These are phyloP conservation scores for Dysmachus trigonus DNA, from an alignment of 2,888 invertebrate genomes.

Conservation along the genomic window DNA sequence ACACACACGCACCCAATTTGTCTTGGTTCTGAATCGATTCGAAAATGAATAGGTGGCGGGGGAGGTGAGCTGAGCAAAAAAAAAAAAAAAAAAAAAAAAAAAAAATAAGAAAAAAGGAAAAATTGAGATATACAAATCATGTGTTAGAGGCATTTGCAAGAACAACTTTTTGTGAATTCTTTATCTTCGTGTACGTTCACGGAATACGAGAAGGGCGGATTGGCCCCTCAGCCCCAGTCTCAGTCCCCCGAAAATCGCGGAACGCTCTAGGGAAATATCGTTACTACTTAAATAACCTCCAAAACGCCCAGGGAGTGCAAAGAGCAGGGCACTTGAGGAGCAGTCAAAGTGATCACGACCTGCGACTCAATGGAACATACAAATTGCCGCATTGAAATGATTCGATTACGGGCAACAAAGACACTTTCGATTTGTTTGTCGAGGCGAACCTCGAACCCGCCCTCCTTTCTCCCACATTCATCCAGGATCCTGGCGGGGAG, in stretches of 20 bases:
- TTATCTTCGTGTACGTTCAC: neutral
- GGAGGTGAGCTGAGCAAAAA: neutral
- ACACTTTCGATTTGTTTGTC: constrained; percentile 26
- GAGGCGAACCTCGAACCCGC: neutral
- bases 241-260: too few relatives aligned
- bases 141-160: neutral
- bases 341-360: constrained; percentile 41
- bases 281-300: constrained; percentile 28
- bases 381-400: constrained; percentile 42
- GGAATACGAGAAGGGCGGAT: neutral
- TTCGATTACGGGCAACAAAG: constrained; percentile 30
- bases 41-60: neutral
- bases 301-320: neutral
- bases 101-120: too few relatives aligned
- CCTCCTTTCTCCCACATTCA: neutral
- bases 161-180: constrained; percentile 12
- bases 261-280: neutral
- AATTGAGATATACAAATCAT: constrained; percentile 10
- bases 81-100: too few relatives aligned
- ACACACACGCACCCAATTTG: neutral
- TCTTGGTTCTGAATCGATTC: neutral
- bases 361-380: constrained; percentile 39
- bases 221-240: neutral
- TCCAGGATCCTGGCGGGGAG: neutral
- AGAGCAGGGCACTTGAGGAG: constrained; percentile 9